Evolutionary conservation across 2,113 vertebrate genomes (phyloP).

Genomic region (Ibidorhyncha struthersii): DNA sequence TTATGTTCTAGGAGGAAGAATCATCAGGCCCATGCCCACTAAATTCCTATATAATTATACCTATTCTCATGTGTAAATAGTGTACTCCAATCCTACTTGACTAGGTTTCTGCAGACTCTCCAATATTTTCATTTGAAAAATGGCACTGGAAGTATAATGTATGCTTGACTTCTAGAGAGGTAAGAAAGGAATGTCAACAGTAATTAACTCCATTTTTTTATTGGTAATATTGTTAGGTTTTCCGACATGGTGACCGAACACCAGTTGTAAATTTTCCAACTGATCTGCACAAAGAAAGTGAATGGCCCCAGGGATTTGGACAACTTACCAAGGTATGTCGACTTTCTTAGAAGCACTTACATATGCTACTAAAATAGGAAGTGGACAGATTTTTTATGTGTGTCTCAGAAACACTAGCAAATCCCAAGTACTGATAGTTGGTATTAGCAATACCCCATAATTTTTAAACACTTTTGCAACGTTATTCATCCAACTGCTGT

Average conservation of each 20-base stretch:
- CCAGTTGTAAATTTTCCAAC: conserved; percentile 84
- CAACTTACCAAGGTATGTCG: conserved; percentile 85
- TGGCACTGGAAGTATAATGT: neutral
- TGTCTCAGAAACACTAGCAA: neutral
- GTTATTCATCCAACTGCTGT: neutral
- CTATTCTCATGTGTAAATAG: neutral
- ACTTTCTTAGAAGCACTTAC: neutral
- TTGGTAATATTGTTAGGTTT: conserved; percentile 73
- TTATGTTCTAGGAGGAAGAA: neutral
- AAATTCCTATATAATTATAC: neutral
- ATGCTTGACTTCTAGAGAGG: neutral
- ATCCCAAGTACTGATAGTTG: neutral
- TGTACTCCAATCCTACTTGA: neutral
- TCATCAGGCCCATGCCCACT: neutral
- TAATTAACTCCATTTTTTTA: neutral
- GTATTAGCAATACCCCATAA: neutral
- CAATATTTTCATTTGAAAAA: neutral
- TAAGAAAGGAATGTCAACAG: neutral
- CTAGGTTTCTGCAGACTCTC: neutral
- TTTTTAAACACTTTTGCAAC: neutral
- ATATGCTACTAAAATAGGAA: neutral
- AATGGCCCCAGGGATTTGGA: conserved; percentile 88
- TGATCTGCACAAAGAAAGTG: conserved; percentile 80
- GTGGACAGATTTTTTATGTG: neutral
- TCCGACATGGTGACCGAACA: conserved; percentile 87